Conservation (phyloP, 2,888 invertebrate species). For the Strigamia maritima region DNA sequence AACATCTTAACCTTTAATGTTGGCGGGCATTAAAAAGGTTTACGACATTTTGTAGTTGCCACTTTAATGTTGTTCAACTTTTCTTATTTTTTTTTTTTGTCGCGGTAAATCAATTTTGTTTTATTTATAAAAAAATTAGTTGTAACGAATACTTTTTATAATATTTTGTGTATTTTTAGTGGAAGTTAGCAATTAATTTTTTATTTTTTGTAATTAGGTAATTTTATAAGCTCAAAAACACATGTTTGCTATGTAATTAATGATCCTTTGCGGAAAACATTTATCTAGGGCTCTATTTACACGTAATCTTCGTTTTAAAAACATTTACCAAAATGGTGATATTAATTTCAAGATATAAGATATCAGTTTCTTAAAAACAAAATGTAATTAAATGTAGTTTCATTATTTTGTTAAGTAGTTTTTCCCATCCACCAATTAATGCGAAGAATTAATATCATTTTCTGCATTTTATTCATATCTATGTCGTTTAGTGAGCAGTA, state of each 20-base stretch:
- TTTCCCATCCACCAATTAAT: too few relatives aligned
- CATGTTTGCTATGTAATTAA: background rate
- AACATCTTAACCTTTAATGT: slow-evolving; percentile 16
- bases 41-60: slow-evolving; percentile 4
- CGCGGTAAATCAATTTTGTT: background rate
- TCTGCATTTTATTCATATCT: too few relatives aligned
- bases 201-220: background rate
- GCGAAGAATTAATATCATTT: too few relatives aligned
- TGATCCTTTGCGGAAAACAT: background rate
- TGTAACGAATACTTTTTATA: too few relatives aligned
- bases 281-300: background rate
- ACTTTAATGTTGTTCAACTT: slow-evolving; percentile 1
- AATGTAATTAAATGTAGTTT: too few relatives aligned
- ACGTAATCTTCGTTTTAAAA: background rate
- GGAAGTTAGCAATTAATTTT: background rate
- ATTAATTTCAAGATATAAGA: background rate
- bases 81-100: background rate
- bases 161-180: background rate
- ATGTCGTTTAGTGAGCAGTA: too few relatives aligned
- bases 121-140: background rate
- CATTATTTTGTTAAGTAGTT: too few relatives aligned
- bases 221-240: background rate
- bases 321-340: background rate
- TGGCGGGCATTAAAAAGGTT: background rate
- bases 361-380: too few relatives aligned